phyloP scores from a whole-genome alignment of 2,113 vertebrate genomes.

The Meles meles region DNA sequence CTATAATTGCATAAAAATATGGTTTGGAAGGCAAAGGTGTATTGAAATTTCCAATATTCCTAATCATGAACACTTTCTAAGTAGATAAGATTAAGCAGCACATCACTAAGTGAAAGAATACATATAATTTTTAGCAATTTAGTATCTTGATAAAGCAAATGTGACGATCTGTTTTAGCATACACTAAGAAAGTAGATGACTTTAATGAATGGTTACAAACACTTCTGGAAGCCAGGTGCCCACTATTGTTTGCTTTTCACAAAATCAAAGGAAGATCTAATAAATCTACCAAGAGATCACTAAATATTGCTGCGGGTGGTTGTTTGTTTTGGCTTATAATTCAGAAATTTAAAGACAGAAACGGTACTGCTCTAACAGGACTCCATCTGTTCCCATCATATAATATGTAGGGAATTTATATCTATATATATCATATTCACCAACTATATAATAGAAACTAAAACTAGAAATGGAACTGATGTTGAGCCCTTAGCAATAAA shows the following conservation, averaged over 20 bases:
- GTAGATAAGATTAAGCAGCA: not conserved
- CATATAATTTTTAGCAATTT: not conserved
- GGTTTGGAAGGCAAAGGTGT: not conserved
- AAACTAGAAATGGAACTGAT: not conserved
- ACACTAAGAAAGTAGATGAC: not conserved
- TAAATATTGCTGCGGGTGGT: not conserved
- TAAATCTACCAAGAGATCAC: not conserved
- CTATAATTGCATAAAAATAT: not conserved
- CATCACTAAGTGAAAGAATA: not conserved
- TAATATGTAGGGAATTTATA: not conserved
- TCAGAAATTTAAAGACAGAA: slow-evolving; percentile 22
- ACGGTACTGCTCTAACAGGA: not conserved
- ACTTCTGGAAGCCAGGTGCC: not conserved
- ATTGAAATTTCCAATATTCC: not conserved
- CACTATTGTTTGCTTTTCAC: not conserved
- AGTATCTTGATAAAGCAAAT: not conserved
- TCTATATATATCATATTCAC: not conserved
- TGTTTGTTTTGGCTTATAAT: not conserved
- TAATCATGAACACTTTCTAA: not conserved
- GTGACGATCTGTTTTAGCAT: not conserved
- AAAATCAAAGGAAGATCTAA: not conserved
- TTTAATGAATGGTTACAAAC: not conserved
- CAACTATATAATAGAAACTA: not conserved
- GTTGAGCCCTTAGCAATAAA: not conserved
- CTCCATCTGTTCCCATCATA: not conserved